phyloP scores from a whole-genome alignment of 2,797 vertebrate genomes.

The Rhadinocentrus ornatus region DNA sequence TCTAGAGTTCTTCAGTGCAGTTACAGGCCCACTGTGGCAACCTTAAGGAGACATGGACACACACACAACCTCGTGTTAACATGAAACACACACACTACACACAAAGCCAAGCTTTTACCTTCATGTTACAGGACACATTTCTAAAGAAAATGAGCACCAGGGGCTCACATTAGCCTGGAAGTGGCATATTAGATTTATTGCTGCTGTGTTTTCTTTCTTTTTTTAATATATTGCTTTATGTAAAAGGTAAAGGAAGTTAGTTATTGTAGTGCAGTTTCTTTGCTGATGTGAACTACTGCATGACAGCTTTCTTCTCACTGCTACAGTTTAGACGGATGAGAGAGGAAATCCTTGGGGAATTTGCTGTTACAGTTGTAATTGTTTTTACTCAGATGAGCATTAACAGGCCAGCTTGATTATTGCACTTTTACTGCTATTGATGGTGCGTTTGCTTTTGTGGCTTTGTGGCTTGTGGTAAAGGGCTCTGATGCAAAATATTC shows the following conservation, averaged over 20 bases:
- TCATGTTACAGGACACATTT: slow-evolving; percentile 17
- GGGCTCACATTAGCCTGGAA: slow-evolving; percentile 14
- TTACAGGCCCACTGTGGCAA: slow-evolving; percentile 24
- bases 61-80: slow-evolving; percentile 27
- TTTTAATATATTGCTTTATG: slow-evolving; percentile 22
- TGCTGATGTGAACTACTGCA: slow-evolving; percentile 41
- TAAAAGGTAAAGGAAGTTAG: slow-evolving; percentile 18
- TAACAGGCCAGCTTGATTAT: slow-evolving; percentile 39
- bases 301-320: slow-evolving; percentile 36
- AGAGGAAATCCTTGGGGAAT: slow-evolving; percentile 47
- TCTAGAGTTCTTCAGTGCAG: slow-evolving; percentile 58
- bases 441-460: slow-evolving; percentile 25
- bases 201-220: slow-evolving; percentile 16
- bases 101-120: slow-evolving; percentile 22
- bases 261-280: slow-evolving; percentile 27
- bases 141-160: slow-evolving; percentile 3
- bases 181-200: slow-evolving; percentile 32
- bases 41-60: slow-evolving; percentile 45
- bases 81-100: slow-evolving; percentile 1
- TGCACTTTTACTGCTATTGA: slow-evolving; percentile 33
- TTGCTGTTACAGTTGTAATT: slow-evolving; percentile 43
- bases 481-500: slow-evolving; percentile 39
- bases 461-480: slow-evolving; percentile 17
- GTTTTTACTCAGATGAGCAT: slow-evolving; percentile 41
- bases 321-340: slow-evolving; percentile 17